These are phyloP conservation scores for human DNA, from an alignment of 2,113 vertebrate species.

Conservation along the genomic window DNA sequence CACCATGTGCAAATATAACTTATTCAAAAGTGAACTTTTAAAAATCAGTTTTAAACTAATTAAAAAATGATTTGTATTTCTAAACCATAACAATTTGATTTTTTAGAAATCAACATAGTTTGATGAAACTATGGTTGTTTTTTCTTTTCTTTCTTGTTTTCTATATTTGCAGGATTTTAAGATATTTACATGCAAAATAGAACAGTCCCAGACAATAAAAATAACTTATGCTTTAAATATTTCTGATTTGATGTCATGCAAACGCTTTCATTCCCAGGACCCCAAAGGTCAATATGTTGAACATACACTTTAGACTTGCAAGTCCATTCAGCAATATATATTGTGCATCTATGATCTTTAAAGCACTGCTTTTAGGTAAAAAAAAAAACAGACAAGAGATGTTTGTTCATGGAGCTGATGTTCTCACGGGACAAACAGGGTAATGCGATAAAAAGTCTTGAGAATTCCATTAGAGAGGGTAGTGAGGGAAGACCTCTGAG, in stretches of 20 bases:
- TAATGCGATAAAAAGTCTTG: not conserved
- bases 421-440: not conserved
- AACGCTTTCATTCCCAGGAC: not conserved
- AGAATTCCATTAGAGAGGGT: not conserved
- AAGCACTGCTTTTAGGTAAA: not conserved
- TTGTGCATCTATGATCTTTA: not conserved
- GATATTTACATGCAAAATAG: not conserved
- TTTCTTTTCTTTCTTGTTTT: not conserved
- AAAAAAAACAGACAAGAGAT: not conserved
- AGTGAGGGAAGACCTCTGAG: not conserved
- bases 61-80: not conserved
- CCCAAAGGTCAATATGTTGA: not conserved
- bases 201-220: not conserved
- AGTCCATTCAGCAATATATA: not conserved
- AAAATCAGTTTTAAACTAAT: not conserved
- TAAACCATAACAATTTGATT: not conserved
- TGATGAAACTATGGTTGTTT: not conserved
- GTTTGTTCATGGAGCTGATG: not conserved
- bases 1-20: not conserved
- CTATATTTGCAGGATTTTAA: conserved; percentile 19
- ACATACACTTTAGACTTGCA: not conserved
- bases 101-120: too few relatives aligned
- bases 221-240: conserved; percentile 1
- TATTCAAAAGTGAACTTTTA: conserved; percentile 19
- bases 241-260: not conserved